Percentiles rank a stretch among this genome's conserved stretches.
Conservation (phyloP, 2,888 invertebrate species). For the Trachelus tabidus region DNA sequence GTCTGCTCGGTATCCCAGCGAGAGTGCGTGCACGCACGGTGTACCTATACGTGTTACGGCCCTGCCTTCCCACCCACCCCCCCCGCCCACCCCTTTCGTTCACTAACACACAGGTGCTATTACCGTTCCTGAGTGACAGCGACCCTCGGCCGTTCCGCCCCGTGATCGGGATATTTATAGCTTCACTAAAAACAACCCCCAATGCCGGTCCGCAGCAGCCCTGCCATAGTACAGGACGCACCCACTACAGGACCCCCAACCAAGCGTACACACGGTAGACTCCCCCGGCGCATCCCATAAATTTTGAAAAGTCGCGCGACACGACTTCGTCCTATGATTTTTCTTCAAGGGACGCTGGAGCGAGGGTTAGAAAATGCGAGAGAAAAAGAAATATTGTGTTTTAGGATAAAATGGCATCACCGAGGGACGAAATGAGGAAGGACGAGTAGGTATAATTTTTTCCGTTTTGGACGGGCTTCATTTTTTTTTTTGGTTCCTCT, state of each 20-base stretch:
- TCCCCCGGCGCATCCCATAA: background rate
- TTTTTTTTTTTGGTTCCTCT: conserved; percentile 27
- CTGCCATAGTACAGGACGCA: background rate
- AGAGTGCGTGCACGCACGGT: background rate
- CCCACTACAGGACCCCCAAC: background rate
- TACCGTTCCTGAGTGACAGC: background rate
- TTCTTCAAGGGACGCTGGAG: background rate
- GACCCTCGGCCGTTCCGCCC: background rate
- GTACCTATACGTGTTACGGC: background rate
- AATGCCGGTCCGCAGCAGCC: background rate
- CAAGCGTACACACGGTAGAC: background rate
- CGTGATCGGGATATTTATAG: background rate
- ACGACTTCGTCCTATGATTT: background rate
- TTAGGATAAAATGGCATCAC: background rate
- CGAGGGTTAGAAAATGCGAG: background rate
- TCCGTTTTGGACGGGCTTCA: background rate
- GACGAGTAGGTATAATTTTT: background rate
- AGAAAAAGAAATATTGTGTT: background rate
- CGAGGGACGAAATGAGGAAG: background rate
- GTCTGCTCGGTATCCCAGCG: background rate
- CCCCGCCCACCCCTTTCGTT: background rate
- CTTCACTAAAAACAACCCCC: background rate
- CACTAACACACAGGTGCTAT: background rate
- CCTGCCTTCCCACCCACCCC: too few relatives aligned
- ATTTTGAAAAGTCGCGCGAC: background rate